Conservation (phyloP, 2,888 invertebrate species). For the Caradrina kadenii region DNA sequence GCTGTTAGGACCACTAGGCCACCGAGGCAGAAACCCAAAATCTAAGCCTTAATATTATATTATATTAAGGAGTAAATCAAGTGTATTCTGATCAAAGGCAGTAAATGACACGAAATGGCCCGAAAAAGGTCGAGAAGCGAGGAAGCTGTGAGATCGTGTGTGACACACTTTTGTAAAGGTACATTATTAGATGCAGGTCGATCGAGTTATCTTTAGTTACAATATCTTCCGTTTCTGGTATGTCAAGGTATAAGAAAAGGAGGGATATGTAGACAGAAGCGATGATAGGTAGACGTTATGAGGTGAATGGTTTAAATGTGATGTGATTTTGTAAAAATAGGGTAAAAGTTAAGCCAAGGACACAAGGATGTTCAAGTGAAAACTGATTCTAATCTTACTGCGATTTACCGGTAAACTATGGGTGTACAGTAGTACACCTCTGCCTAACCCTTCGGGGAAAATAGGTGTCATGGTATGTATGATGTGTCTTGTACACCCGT, state of each 20-base stretch:
- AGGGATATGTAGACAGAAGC: background rate
- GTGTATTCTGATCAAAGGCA: constrained; percentile 56
- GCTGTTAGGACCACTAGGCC: too few species aligned
- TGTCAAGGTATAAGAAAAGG: background rate
- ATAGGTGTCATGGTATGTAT: too few species aligned
- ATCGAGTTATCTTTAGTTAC: constrained; percentile 28
- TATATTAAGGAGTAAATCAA: constrained; percentile 59
- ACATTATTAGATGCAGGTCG: constrained; percentile 44
- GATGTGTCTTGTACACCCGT: too few species aligned
- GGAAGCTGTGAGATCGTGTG: constrained; percentile 29
- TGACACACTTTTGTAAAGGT: constrained; percentile 35
- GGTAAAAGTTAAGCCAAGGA: too few species aligned
- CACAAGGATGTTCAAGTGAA: too few species aligned
- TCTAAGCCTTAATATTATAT: constrained; percentile 11
- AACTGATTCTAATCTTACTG: too few species aligned
- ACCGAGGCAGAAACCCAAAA: background rate
- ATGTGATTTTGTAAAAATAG: background rate
- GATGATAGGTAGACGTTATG: background rate
- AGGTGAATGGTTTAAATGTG: background rate
- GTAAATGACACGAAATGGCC: constrained; percentile 51
- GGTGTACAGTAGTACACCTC: too few species aligned
- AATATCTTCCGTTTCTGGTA: constrained; percentile 22
- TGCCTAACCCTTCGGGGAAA: too few species aligned
- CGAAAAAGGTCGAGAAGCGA: constrained; percentile 57
- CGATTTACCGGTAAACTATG: too few species aligned